These are phyloP conservation scores for Ariolimax columbianus DNA, from an alignment of 2,888 invertebrate genomes.

Conservation along the genomic window DNA sequence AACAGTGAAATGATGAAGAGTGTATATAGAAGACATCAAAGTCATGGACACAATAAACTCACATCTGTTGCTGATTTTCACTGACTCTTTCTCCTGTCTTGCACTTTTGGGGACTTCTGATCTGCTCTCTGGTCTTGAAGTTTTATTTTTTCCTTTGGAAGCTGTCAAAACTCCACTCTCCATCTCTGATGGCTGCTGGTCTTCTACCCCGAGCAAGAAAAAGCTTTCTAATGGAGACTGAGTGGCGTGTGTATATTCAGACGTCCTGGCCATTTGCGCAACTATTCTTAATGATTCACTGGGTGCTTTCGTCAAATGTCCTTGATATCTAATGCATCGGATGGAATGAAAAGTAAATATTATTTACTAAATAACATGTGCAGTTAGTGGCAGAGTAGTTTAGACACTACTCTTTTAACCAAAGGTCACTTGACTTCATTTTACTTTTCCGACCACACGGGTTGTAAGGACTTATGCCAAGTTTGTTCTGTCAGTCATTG, in stretches of 20 bases:
- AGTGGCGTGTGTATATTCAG: constrained; percentile 53
- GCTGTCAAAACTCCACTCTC: constrained; percentile 65
- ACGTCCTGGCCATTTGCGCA: constrained; percentile 57
- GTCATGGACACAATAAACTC: constrained; percentile 53
- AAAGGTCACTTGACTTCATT: too few relatives aligned
- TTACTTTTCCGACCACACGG: too few relatives aligned
- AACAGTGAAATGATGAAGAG: too few relatives aligned
- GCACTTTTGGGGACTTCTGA: constrained; percentile 12
- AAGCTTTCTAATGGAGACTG: constrained; percentile 66
- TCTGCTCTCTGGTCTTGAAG: constrained; percentile 31
- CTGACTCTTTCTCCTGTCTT: constrained; percentile 52
- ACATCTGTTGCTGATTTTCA: constrained; percentile 72
- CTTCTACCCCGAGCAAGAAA: constrained; percentile 71
- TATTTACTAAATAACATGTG: not conserved
- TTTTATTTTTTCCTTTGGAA: constrained; percentile 54
- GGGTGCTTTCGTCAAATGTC: constrained; percentile 71
- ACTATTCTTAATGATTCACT: constrained; percentile 66
- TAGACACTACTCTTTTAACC: too few relatives aligned
- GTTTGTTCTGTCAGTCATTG: too few relatives aligned
- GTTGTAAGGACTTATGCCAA: too few relatives aligned
- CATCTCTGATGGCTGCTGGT: constrained; percentile 28
- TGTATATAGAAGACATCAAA: too few relatives aligned
- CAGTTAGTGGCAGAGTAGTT: too few relatives aligned
- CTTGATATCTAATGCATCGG: constrained; percentile 63
- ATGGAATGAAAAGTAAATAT: not conserved